phyloP scores from a whole-genome alignment of 2,888 invertebrate genomes.

The Stenodema calcarata region DNA sequence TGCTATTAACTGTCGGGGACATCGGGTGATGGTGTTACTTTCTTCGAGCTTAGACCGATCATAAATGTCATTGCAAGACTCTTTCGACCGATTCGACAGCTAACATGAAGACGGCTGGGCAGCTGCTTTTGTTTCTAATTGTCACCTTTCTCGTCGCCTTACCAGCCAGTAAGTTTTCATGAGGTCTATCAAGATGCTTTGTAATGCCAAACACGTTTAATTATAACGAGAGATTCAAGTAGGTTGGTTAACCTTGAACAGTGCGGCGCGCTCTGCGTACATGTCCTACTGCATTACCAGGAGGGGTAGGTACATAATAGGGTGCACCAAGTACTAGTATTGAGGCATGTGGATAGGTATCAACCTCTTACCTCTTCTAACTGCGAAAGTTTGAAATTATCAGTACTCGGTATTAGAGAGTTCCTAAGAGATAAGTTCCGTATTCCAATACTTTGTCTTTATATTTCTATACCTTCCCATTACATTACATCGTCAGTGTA shows the following conservation, averaged over 20 bases:
- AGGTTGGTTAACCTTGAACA: not conserved
- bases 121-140: conserved; percentile 6
- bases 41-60: not conserved
- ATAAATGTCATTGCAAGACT: not conserved
- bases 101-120: conserved; percentile 26
- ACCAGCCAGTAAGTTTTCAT: not conserved
- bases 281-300: not conserved
- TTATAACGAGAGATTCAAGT: not conserved
- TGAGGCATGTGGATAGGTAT: too few relatives aligned
- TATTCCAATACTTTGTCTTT: too few relatives aligned
- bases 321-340: too few relatives aligned
- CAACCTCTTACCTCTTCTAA: too few relatives aligned
- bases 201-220: not conserved
- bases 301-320: not conserved
- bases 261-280: not conserved
- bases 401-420: too few relatives aligned
- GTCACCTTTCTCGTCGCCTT: not conserved
- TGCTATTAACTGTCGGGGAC: not conserved
- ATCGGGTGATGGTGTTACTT: not conserved
- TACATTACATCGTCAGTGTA: too few relatives aligned
- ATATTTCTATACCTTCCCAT: too few relatives aligned
- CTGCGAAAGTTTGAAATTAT: too few relatives aligned
- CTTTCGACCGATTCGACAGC: conserved; percentile 4
- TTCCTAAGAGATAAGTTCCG: too few relatives aligned
- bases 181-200: not conserved